phyloP scores from a whole-genome alignment of 2,113 vertebrate species.

The Misgurnus anguillicaudatus region DNA sequence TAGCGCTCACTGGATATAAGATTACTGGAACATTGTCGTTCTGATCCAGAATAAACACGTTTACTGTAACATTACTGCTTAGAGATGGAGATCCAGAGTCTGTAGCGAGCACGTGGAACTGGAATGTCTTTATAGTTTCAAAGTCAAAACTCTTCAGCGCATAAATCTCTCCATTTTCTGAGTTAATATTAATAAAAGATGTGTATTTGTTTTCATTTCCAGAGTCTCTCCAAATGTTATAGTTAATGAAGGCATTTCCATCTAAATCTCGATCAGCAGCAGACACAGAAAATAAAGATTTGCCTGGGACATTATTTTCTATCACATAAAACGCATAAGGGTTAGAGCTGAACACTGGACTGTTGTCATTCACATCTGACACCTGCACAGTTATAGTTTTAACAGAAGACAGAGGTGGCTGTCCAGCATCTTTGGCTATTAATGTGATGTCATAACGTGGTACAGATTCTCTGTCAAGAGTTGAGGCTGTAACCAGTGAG shows the following conservation, averaged over 20 bases:
- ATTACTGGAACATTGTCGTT: conserved; percentile 64
- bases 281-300: conserved; percentile 61
- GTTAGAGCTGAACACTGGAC: conserved; percentile 54
- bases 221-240: conserved; percentile 61
- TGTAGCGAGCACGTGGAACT: conserved; percentile 55
- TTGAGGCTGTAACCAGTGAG: conserved; percentile 59
- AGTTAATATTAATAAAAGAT: conserved; percentile 65
- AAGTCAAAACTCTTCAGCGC: conserved; percentile 65
- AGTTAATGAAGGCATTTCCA: conserved; percentile 65
- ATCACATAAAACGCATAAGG: conserved; percentile 56
- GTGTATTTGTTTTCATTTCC: conserved; percentile 14
- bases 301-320: conserved; percentile 63
- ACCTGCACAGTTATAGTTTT: conserved; percentile 65
- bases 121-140: conserved; percentile 59
- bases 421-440: conserved; percentile 64
- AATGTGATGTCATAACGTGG: conserved; percentile 62
- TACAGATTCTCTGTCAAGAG: conserved; percentile 64
- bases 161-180: conserved; percentile 63
- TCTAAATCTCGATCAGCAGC: conserved; percentile 63
- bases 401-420: conserved; percentile 59
- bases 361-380: conserved; percentile 74
- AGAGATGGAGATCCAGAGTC: conserved; percentile 54
- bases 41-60: conserved; percentile 59
- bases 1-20: conserved; percentile 47
- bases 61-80: conserved; percentile 57